phyloP scores from a whole-genome alignment of 2,888 invertebrate species.

The Lymantria dispar region DNA sequence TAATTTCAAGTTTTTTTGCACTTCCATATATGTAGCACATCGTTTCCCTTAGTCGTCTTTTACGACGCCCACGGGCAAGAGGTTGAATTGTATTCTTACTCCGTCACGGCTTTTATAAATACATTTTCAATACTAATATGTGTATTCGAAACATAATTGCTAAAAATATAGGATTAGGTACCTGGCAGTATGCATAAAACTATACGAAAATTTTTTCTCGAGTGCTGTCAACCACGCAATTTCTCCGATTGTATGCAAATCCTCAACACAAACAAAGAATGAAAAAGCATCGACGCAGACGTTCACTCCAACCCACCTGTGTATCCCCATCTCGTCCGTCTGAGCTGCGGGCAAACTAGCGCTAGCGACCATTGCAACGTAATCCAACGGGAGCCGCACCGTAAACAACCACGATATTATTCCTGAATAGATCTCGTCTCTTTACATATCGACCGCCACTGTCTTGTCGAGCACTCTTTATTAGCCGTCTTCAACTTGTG shows the following conservation, averaged over 20 bases:
- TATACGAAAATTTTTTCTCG: conserved; percentile 64
- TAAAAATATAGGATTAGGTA: conserved; percentile 29
- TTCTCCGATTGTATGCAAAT: conserved; percentile 80
- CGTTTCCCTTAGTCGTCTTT: too few species aligned
- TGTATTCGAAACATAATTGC: not conserved
- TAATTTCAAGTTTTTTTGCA: too few species aligned
- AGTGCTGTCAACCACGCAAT: conserved; percentile 67
- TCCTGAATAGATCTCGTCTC: conserved; percentile 68
- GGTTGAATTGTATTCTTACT: too few species aligned
- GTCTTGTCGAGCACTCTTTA: conserved; percentile 69
- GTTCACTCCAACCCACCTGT: conserved; percentile 64
- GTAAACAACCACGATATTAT: conserved; percentile 69
- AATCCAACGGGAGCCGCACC: conserved; percentile 50
- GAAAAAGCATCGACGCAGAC: conserved; percentile 72
- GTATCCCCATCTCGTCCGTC: conserved; percentile 48
- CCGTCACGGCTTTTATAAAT: too few species aligned
- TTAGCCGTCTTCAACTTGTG: conserved; percentile 65
- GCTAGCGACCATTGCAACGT: conserved; percentile 35
- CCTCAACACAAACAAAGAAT: conserved; percentile 75
- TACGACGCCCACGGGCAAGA: too few species aligned
- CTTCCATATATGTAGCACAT: too few species aligned
- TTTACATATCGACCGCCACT: conserved; percentile 66
- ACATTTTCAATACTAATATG: too few species aligned
- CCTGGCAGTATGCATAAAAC: conserved; percentile 58
- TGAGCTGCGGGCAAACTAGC: conserved; percentile 55